These are phyloP conservation scores for Pemphigus obesinymphae DNA, from an alignment of 1,140 invertebrate species.

Conservation along the genomic window DNA sequence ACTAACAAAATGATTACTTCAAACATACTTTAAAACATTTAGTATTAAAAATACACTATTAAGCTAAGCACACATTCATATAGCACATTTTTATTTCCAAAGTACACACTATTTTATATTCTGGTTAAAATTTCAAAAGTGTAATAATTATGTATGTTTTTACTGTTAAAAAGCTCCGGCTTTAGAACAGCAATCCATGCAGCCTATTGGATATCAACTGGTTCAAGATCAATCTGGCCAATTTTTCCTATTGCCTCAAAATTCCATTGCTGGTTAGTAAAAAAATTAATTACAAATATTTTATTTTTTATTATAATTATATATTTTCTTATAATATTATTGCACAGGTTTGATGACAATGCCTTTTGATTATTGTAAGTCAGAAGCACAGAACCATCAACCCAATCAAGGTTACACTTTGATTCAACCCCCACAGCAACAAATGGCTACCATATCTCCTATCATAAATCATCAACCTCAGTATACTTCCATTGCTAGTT, in stretches of 20 bases:
- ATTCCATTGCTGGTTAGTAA: slow-evolving; percentile 26
- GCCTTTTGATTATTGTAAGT: slow-evolving; percentile 31
- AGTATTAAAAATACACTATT: too few relatives aligned
- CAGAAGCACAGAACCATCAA: slow-evolving; percentile 10
- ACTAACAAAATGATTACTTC: too few relatives aligned
- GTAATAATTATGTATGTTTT: too few relatives aligned
- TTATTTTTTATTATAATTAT: neutral
- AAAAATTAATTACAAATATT: neutral
- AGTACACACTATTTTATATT: too few relatives aligned
- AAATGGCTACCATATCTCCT: slow-evolving; percentile 23
- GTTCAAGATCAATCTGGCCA: slow-evolving; percentile 33
- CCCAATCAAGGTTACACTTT: slow-evolving; percentile 23
- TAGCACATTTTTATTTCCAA: too few relatives aligned
- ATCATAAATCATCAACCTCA: slow-evolving; percentile 31
- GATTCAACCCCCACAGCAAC: slow-evolving; percentile 17
- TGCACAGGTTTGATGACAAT: slow-evolving; percentile 19
- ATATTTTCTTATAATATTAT: neutral
- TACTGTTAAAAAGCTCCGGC: slow-evolving; percentile 32
- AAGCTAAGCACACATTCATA: too few relatives aligned
- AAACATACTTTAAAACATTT: too few relatives aligned
- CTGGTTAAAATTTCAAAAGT: too few relatives aligned
- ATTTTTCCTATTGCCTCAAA: slow-evolving; percentile 25
- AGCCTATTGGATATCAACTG: slow-evolving; percentile 23
- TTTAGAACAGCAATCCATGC: slow-evolving; percentile 12
- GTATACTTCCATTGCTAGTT: slow-evolving; percentile 32